A percentile compares a stretch with the other conserved stretches of the same genome.
These are phyloP conservation scores for Lasiurus cinereus DNA, from an alignment of 2,113 vertebrate species.

Conservation along the genomic window DNA sequence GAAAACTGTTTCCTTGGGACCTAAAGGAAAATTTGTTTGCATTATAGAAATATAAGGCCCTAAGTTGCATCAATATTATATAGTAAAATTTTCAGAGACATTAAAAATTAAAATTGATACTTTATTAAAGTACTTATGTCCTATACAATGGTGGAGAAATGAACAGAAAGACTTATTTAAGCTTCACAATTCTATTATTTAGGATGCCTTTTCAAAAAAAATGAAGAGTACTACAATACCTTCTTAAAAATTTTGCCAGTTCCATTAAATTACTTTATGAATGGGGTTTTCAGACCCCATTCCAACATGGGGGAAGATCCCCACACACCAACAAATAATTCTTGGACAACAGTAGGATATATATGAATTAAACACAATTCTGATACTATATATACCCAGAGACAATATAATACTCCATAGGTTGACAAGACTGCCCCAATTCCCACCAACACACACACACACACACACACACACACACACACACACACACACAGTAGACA, in stretches of 20 bases:
- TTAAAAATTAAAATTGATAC: conserved; percentile 22
- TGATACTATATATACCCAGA: neutral
- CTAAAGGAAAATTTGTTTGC: neutral
- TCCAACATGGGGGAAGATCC: neutral
- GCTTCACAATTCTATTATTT: neutral
- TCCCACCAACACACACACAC: neutral
- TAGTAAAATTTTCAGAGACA: neutral
- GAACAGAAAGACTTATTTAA: neutral
- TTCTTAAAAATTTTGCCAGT: neutral
- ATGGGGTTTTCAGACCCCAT: neutral
- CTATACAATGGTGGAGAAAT: neutral
- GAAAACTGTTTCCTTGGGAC: neutral
- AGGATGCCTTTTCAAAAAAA: neutral
- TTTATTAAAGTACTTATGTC: neutral
- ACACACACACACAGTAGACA: neutral
- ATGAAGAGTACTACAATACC: neutral
- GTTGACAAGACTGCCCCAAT: neutral
- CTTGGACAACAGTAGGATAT: neutral
- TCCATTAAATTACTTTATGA: neutral
- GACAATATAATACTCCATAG: neutral
- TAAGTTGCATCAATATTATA: neutral
- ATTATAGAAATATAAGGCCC: neutral
- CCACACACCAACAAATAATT: neutral
- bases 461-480: neutral
- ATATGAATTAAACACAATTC: neutral